phyloP scores from a whole-genome alignment of 2,797 vertebrate genomes.

The Neosilurus hyrtlii region DNA sequence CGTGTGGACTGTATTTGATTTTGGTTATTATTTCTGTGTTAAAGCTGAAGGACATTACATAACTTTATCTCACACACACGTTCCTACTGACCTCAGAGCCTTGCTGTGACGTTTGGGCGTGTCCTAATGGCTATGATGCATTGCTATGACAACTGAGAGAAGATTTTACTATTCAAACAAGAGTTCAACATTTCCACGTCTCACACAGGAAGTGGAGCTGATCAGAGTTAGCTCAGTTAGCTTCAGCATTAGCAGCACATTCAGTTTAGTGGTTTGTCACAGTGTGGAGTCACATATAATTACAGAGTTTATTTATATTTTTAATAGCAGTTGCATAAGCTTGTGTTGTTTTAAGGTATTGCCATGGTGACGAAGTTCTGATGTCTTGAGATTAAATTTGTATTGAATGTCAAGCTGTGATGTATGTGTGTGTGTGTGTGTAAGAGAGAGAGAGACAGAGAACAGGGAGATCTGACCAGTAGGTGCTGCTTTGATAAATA shows the following conservation, averaged over 20 bases:
- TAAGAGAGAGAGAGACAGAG: background rate
- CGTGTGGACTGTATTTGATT: background rate
- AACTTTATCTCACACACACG: background rate
- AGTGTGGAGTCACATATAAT: no score
- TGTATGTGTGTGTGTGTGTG: background rate
- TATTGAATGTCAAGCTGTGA: background rate
- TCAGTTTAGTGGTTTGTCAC: no score
- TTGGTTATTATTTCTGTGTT: background rate
- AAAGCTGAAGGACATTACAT: background rate
- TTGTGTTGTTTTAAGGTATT: slow-evolving; percentile 4
- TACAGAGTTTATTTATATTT: background rate
- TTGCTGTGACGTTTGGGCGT: background rate
- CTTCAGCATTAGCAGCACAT: background rate
- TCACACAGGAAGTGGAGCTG: background rate
- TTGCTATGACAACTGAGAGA: background rate
- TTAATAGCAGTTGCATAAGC: background rate
- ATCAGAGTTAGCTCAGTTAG: background rate
- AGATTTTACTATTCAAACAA: slow-evolving; percentile 21
- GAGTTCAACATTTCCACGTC: background rate
- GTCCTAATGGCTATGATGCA: background rate
- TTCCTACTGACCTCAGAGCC: background rate
- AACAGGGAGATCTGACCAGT: slow-evolving; percentile 64
- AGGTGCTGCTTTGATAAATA: slow-evolving; percentile 82
- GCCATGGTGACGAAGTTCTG: background rate
- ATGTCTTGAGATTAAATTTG: background rate